A percentile compares a stretch with the other conserved stretches of the same genome.
These are phyloP conservation scores for Drosophila histrio DNA, from an alignment of 2,888 invertebrate genomes.

Conservation along the genomic window DNA sequence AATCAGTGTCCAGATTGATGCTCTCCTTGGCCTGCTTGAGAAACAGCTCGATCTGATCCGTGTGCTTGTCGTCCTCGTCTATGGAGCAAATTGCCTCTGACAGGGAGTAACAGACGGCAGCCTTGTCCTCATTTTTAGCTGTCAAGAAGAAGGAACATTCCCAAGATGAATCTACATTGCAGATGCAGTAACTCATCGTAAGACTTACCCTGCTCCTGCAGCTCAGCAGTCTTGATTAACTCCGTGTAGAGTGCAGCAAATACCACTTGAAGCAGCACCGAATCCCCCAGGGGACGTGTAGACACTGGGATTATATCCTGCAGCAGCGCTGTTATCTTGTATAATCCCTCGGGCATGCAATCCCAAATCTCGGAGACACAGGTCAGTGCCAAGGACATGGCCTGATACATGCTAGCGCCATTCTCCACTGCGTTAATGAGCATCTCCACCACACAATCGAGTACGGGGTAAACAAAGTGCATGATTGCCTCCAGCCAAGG, in stretches of 20 bases:
- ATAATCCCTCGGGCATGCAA: slow-evolving; percentile 87
- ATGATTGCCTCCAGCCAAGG: slow-evolving; percentile 91
- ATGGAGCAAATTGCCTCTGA: slow-evolving; percentile 92
- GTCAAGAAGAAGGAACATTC: not conserved
- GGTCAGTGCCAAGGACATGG: slow-evolving; percentile 90
- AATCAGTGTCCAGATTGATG: slow-evolving; percentile 84
- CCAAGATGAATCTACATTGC: not conserved
- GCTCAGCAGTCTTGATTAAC: slow-evolving; percentile 85
- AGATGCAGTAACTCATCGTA: not conserved
- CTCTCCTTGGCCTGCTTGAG: slow-evolving; percentile 86
- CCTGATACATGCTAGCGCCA: slow-evolving; percentile 92
- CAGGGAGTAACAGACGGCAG: slow-evolving; percentile 88
- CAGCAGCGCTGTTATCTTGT: slow-evolving; percentile 86
- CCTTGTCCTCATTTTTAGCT: slow-evolving; percentile 79
- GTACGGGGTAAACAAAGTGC: slow-evolving; percentile 87
- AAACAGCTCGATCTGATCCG: slow-evolving; percentile 89
- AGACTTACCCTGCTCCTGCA: slow-evolving; percentile 70
- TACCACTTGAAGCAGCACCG: slow-evolving; percentile 89
- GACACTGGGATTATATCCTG: slow-evolving; percentile 89
- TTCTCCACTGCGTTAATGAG: slow-evolving; percentile 89
- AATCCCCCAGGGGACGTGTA: slow-evolving; percentile 88
- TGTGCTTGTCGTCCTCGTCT: slow-evolving; percentile 92
- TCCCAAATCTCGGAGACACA: slow-evolving; percentile 89
- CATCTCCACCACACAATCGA: slow-evolving; percentile 88
- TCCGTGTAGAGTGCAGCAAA: slow-evolving; percentile 89